Base-by-base conservation (phyloP, 2,888 invertebrate species). In the Tetramorium bicarinatum region DNA sequence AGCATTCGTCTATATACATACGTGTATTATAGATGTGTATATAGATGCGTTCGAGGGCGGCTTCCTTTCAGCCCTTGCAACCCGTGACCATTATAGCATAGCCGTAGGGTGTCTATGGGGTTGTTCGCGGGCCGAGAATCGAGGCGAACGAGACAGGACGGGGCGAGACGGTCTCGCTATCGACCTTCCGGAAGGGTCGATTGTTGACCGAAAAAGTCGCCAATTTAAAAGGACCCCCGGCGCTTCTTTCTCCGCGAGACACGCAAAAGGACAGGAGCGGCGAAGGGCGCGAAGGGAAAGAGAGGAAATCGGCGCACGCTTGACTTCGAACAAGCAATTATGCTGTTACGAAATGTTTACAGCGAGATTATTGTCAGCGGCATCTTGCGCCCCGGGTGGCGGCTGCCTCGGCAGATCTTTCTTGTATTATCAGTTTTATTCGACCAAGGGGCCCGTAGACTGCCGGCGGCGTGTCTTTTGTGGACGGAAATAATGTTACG, bases 171-270 rank as follows among this genome's bases (percentile, higher is more conserved):
- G 91, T 89, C 29, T 34, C 89, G 91, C 91, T 89, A 92, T 90
- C 92, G 88, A 91, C 89, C 91, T 92, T 92, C 92, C 93, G 94
- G 94, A 94, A 94, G 94, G 94, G 94, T 94, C 95, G 94, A 94
- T 94, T 94, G 94, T 95, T 94, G 94, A 94, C 95, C 95, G 94
- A 95, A 94, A 90, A 94, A 95, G 94, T 94, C 94, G 94, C 94
- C 95, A 95, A 95, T 95, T 95, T 95, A 94, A 94, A 95, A 94
- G 92, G 90, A 94, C 94, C 94, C 92, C 93, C 91, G 93, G 94
- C 93, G 91, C 54, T 91, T 91, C 90, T 92, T 88, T 88, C 87
- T 86, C 84, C 82, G 49, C 88, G 89, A 56, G 77, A 76, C 61
- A 67, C 61, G 15, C 61, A 59, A 80, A 71, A 82, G 52, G 52